Evolutionary conservation across 2,888 invertebrate genomes (phyloP), one percentile per base, ranked within the genome.

Genomic region (Drosophila subsilvestris): DNA sequence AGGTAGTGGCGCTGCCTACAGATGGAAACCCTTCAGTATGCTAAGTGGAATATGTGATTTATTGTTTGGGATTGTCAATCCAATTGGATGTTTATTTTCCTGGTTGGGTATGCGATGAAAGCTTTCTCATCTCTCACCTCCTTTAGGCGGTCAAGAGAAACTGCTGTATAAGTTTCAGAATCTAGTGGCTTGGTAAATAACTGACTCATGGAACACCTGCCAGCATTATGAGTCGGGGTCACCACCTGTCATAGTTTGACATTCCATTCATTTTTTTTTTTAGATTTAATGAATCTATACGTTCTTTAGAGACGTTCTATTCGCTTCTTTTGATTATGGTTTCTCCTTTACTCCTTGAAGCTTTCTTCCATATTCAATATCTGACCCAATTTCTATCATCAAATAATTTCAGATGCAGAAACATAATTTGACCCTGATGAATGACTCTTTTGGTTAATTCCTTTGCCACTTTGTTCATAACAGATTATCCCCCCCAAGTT

Each of bases 1-100:
- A 97, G 97, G 97, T 97, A 94, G 95, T 93, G 17, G 5, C 4
- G 12, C 43, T 29, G 3, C 25, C 22, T 25, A 9, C 12, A 18
- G 17, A 12, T 29, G 14, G 50, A 12, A 18, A 5, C 29, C 22
- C 18, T 14, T n/a, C 4, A 37, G n/a, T 14, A 48, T 49, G 6
- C 45, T 14, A 1, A 17, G 10, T 47, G 47, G 47, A 14, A 20
- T 18, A 9, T 47, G 10, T 25, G n/a, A 32, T 14, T 6, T 37
- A 37, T 17, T 18, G 49, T 3, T 22, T 27, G 18, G 48, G 48
- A 20, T 42, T 27, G 27, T 2, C 9, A 48, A 48, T 25, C 61
- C 61, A 57, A 57, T 62, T 62, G 61, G 61, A 14, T 14, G 12
- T 20, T 54, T 42, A 25, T 56, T 12, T 47, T n/a, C 32, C 10